These are phyloP conservation scores for Nettapus auritus DNA, from an alignment of 2,113 vertebrate genomes.

Conservation along the genomic window DNA sequence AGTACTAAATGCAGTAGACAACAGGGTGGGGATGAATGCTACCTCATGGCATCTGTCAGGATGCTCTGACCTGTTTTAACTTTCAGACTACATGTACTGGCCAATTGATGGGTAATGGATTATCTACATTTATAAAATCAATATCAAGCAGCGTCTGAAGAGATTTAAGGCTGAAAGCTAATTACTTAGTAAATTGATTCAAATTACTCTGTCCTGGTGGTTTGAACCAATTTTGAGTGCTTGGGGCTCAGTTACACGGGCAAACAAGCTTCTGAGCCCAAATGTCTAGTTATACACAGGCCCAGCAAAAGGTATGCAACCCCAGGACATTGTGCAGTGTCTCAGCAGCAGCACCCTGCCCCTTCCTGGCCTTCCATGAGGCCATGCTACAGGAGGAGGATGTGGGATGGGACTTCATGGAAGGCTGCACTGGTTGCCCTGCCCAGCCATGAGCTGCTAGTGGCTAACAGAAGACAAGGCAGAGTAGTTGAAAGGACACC, in stretches of 20 bases:
- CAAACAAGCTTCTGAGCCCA: neutral
- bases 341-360: neutral
- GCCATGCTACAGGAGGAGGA: neutral
- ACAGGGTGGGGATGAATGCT: neutral
- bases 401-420: neutral
- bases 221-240: neutral
- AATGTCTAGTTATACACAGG: neutral
- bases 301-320: neutral
- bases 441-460: neutral
- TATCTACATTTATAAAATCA: too few species aligned
- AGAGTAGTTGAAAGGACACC: neutral
- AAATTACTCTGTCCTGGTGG: neutral
- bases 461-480: neutral
- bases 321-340: neutral
- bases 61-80: accelerated
- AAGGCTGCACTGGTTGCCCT: neutral
- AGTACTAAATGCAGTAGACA: neutral
- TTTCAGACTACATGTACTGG: neutral
- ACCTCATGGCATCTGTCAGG: neutral
- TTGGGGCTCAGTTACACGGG: too few species aligned
- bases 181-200: neutral
- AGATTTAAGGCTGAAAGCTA: neutral
- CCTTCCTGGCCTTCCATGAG: neutral
- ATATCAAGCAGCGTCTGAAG: neutral
- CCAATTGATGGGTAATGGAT: neutral